These are phyloP conservation scores for Xiphorhynchus elegans DNA, from an alignment of 2,113 vertebrate genomes.

Conservation along the genomic window DNA sequence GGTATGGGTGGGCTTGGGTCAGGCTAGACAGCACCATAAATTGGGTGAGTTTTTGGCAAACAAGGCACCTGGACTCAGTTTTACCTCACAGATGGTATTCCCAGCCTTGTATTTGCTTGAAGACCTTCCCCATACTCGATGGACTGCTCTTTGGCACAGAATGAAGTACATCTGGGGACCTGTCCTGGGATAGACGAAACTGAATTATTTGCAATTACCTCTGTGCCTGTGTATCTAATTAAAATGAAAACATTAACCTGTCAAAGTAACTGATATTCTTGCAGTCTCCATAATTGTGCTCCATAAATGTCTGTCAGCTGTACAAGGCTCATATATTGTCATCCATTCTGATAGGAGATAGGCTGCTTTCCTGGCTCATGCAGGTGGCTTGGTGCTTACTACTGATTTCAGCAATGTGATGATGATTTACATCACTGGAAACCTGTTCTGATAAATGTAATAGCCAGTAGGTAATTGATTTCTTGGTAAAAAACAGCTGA, in stretches of 20 bases:
- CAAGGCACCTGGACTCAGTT: not conserved
- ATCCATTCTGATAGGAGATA: not conserved
- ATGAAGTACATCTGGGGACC: not conserved
- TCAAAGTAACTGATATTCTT: slow-evolving; percentile 4
- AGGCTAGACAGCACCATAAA: not conserved
- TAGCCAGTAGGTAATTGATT: slow-evolving; percentile 2
- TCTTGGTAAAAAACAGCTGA: not conserved
- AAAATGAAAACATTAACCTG: slow-evolving; percentile 29
- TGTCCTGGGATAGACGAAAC: slow-evolving; percentile 29
- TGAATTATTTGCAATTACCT: slow-evolving; percentile 49
- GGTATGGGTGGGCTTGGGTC: not conserved
- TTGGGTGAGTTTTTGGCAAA: not conserved
- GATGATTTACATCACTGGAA: not conserved
- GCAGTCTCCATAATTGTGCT: not conserved
- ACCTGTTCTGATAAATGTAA: not conserved
- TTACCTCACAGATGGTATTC: slow-evolving; percentile 19
- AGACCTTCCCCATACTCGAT: not conserved
- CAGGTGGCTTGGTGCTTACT: not conserved
- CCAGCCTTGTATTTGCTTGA: slow-evolving; percentile 30
- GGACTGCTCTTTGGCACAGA: not conserved
- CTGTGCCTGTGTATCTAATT: slow-evolving; percentile 50
- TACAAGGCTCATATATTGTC: not conserved
- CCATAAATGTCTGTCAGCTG: slow-evolving; percentile 8
- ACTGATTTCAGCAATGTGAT: not conserved
- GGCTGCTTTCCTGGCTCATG: not conserved